These are phyloP conservation scores for Indicator indicator DNA, from an alignment of 2,113 vertebrate species.

Conservation along the genomic window DNA sequence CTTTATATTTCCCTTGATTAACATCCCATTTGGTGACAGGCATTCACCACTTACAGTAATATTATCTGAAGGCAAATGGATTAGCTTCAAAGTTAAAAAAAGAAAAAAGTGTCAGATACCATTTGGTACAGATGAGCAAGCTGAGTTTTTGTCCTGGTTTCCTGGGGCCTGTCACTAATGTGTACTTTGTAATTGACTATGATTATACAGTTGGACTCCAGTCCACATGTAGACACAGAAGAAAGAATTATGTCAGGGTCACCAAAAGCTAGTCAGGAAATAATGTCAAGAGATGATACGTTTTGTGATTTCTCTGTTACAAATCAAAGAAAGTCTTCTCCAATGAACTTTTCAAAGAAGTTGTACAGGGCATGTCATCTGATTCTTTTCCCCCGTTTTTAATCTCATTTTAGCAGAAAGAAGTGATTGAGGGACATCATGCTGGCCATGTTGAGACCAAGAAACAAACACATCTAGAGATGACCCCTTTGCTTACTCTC, in stretches of 20 bases:
- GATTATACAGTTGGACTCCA: not conserved
- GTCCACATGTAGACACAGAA: not conserved
- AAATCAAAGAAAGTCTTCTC: not conserved
- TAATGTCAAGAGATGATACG: not conserved
- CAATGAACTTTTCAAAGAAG: not conserved
- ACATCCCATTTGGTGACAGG: fast-evolving
- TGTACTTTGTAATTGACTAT: not conserved
- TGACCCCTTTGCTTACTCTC: not conserved
- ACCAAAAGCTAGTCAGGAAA: not conserved
- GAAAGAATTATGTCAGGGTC: not conserved
- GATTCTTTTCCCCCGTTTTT: not conserved
- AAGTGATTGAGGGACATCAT: not conserved
- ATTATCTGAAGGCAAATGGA: not conserved
- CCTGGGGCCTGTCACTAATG: not conserved
- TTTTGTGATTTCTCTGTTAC: not conserved
- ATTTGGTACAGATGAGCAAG: not conserved
- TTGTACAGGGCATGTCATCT: not conserved
- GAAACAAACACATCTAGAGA: not conserved
- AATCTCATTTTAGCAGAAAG: not conserved
- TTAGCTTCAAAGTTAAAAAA: not conserved
- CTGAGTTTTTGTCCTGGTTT: not conserved
- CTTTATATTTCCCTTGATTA: not conserved
- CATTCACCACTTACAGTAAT: not conserved
- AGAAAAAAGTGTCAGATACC: not conserved
- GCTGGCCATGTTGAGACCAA: not conserved